Conservation (phyloP, 2,797 vertebrate species). For the Mormyrus proboscirostris region DNA sequence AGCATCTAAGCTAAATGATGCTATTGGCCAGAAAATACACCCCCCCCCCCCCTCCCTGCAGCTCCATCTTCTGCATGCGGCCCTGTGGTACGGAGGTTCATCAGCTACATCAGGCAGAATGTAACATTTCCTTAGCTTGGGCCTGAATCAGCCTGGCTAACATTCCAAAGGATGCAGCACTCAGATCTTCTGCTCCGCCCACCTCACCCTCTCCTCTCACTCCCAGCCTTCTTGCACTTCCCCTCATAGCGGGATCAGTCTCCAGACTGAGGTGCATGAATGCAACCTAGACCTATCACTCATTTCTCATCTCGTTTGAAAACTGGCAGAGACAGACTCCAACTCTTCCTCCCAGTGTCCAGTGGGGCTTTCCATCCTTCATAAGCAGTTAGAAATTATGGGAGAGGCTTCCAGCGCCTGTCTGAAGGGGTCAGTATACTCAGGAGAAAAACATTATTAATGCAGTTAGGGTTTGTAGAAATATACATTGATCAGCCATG, state of each 20-base stretch:
- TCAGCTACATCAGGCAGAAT: neutral
- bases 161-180: neutral
- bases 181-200: neutral
- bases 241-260: neutral
- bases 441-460: neutral
- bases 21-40: neutral
- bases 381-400: neutral
- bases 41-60: neutral
- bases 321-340: neutral
- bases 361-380: neutral
- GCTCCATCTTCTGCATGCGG: neutral
- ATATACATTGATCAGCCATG: neutral
- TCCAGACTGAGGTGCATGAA: conserved; percentile 4
- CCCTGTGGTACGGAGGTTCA: neutral
- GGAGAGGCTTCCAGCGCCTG: neutral
- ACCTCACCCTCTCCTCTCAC: neutral
- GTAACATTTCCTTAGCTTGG: neutral
- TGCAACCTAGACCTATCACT: no score
- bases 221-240: neutral
- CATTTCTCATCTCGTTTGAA: neutral
- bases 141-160: neutral
- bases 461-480: neutral
- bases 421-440: neutral
- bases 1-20: neutral
- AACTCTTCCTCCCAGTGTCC: neutral